These are phyloP conservation scores for Ovibos moschatus DNA, from an alignment of 2,113 vertebrate species.

Conservation along the genomic window DNA sequence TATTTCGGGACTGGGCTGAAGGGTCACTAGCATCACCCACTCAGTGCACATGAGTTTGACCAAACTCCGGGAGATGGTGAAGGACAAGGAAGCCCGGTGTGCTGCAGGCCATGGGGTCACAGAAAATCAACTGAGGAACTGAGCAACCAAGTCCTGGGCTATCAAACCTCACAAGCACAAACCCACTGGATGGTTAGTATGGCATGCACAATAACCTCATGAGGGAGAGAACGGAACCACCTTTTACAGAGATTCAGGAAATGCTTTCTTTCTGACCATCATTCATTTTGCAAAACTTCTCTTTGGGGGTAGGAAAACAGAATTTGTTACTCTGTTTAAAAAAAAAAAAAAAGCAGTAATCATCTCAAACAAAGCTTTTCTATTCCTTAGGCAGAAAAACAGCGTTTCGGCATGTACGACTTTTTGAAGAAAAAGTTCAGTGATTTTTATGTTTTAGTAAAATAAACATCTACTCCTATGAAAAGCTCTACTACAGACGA, in stretches of 20 bases:
- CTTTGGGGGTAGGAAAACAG: not conserved
- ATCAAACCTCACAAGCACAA: not conserved
- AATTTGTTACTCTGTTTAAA: no score
- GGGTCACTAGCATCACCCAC: fast-evolving
- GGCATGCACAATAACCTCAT: fast-evolving
- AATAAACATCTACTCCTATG: fast-evolving
- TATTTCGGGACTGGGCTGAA: fast-evolving
- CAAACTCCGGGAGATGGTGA: not conserved
- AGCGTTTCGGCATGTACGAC: fast-evolving
- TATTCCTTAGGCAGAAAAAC: not conserved
- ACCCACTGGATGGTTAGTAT: fast-evolving
- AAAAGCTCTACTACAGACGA: not conserved
- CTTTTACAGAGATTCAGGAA: fast-evolving
- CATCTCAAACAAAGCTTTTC: not conserved
- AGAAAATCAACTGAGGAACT: fast-evolving
- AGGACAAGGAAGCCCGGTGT: not conserved
- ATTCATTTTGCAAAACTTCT: not conserved
- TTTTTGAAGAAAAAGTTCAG: not conserved
- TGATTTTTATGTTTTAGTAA: not conserved
- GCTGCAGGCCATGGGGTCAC: not conserved
- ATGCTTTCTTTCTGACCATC: no score
- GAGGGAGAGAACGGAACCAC: fast-evolving
- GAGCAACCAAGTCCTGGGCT: not conserved
- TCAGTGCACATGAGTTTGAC: not conserved
- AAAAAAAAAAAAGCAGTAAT: not conserved